phyloP scores from a whole-genome alignment of 2,113 vertebrate genomes.

The Pteruthius melanotis region DNA sequence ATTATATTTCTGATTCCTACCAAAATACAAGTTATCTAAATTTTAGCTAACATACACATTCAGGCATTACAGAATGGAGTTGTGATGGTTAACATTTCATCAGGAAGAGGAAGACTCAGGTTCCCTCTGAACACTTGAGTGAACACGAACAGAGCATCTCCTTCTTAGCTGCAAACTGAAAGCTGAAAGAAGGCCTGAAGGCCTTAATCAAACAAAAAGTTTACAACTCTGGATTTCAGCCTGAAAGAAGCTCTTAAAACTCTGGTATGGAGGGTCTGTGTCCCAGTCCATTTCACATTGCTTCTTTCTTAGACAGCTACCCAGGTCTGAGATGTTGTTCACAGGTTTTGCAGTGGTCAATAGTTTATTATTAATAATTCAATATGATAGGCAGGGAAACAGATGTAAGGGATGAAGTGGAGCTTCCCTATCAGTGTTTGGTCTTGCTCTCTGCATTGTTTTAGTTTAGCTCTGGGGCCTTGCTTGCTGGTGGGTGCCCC shows the following conservation, averaged over 20 bases:
- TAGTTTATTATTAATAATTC: background rate
- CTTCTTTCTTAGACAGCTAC: background rate
- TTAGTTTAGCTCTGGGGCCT: background rate
- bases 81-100: background rate
- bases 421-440: background rate
- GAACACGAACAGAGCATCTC: background rate
- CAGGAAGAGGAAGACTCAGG: background rate
- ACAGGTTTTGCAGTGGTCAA: background rate
- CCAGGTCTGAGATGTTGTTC: background rate
- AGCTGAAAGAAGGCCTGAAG: background rate
- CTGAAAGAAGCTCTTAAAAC: background rate
- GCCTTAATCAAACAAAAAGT: background rate
- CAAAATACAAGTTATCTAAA: background rate
- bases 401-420: background rate
- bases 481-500: background rate
- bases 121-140: background rate
- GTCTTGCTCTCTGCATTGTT: background rate
- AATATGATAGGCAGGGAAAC: background rate
- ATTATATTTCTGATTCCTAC: background rate
- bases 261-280: background rate
- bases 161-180: background rate
- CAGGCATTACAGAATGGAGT: background rate
- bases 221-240: background rate
- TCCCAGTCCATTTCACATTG: background rate
- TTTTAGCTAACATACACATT: background rate